These are phyloP conservation scores for Pseudeuparius sepicola DNA, from an alignment of 2,888 invertebrate genomes.

Conservation along the genomic window DNA sequence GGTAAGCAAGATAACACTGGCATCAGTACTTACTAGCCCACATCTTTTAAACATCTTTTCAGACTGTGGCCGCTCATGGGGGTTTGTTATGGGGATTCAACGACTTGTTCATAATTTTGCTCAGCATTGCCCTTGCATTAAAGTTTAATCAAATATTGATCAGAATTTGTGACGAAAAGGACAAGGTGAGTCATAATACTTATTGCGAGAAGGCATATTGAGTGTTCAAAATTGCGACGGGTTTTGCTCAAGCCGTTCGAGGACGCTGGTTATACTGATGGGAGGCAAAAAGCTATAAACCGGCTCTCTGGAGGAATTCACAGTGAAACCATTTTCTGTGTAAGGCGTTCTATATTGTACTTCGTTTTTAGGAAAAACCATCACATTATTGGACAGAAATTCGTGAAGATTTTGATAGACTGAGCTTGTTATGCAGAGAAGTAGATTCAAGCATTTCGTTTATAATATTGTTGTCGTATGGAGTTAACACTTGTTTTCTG, in stretches of 20 bases:
- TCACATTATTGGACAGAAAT: conserved; percentile 26
- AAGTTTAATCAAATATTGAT: conserved; percentile 31
- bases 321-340: no score
- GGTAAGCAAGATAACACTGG: no score
- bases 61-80: conserved; percentile 28
- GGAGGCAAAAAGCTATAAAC: no score
- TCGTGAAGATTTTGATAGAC: conserved; percentile 25
- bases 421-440: conserved; percentile 22
- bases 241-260: no score
- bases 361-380: no score
- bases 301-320: no score
- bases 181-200: conserved; percentile 24
- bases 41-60: no score
- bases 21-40: no score
- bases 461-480: conserved; percentile 25
- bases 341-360: no score
- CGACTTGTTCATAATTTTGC: conserved; percentile 33
- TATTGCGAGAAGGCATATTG: no score
- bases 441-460: conserved; percentile 23
- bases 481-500: conserved; percentile 24
- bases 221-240: no score
- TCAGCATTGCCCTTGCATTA: conserved; percentile 29
- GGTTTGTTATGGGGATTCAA: conserved; percentile 32
- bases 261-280: no score
- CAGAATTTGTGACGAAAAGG: conserved; percentile 21